Base-by-base conservation (phyloP, 2,888 invertebrate genomes). In the Microplitis manilae region DNA sequence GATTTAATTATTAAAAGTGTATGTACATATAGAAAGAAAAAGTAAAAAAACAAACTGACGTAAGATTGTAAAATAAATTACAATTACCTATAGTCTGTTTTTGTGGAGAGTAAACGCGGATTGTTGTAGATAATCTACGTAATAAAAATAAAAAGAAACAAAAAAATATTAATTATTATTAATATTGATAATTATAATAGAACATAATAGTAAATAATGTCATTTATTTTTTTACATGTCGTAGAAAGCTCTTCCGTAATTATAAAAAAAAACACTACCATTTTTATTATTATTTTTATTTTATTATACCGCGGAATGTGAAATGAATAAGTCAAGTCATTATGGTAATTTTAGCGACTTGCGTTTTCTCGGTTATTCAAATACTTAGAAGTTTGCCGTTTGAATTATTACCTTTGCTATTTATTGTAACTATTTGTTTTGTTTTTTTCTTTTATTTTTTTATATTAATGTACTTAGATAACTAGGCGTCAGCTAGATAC, bases 141-240 rank as follows among this genome's bases (percentile, higher is more conserved):
- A 17, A 62, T 30, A 67, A 67, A 39, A 67, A n/a, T 13, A 67
- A 20, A 67, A 17, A 67, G 2, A 67, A 13, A 38, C 13, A 67
- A 38, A 67, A 17, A 50, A 13, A 13, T 13, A 41, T 20, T 6
- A 30, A 50, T 50, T 50, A 50, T 50, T 50, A 50, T 50, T 50
- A 50, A 50, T 50, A 50, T 50, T 50, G 13, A 50, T 50, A 50
- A 50, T 50, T 50, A 13, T 50, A 50, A 50, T 50, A 50, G 50
- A 13, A 50, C 13, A 50, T 50, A 50, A 50, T 13, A 50, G 13
- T 50, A 71, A 70, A 59, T 59, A 38, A 68, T 15, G 68, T 68
- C 74, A 74, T 74, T 74, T 68, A 67, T 68, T 68, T 74, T 74
- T 74, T 68, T 20, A 74, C 30, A 67, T 38, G 67, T 60, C 60